phyloP scores from a whole-genome alignment of 2,888 invertebrate species.

The Dicranocentrus wangi region DNA sequence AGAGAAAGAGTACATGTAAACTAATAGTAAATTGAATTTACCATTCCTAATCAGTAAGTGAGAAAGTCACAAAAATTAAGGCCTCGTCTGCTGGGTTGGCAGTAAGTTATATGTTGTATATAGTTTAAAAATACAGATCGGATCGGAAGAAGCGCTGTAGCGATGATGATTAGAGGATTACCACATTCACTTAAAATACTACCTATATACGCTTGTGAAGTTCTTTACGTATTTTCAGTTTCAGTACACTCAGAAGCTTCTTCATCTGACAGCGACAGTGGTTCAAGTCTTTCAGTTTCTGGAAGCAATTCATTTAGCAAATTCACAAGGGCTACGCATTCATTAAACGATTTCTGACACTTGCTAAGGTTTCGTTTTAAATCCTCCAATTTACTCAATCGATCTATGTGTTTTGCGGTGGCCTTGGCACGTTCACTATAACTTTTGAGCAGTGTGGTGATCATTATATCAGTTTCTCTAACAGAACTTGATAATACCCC shows the following conservation, averaged over 20 bases:
- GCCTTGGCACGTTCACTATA: conserved; percentile 87
- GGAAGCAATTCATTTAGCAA: conserved; percentile 88
- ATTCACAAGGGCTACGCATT: conserved; percentile 88
- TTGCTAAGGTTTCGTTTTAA: conserved; percentile 86
- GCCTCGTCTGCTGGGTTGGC: too few species aligned
- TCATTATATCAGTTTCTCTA: conserved; percentile 80
- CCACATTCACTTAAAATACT: too few species aligned
- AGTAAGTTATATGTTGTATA: too few species aligned
- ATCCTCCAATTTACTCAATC: conserved; percentile 86
- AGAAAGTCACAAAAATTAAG: too few species aligned
- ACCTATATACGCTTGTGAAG: too few species aligned
- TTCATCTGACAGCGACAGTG: conserved; percentile 78
- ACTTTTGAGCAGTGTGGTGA: conserved; percentile 81
- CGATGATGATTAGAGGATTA: too few species aligned
- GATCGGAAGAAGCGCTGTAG: too few species aligned
- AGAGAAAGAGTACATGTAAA: too few species aligned
- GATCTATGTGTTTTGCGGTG: conserved; percentile 89
- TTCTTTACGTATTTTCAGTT: too few species aligned
- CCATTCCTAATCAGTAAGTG: too few species aligned
- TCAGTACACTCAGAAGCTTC: conserved; percentile 28
- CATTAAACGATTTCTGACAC: conserved; percentile 87
- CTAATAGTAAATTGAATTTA: too few species aligned
- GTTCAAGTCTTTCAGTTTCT: conserved; percentile 87
- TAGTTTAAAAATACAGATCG: too few species aligned
- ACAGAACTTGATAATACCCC: conserved; percentile 44